Evolutionary conservation across 2,797 vertebrate genomes (phyloP).

Genomic region (Ctenosaura bakeri): DNA sequence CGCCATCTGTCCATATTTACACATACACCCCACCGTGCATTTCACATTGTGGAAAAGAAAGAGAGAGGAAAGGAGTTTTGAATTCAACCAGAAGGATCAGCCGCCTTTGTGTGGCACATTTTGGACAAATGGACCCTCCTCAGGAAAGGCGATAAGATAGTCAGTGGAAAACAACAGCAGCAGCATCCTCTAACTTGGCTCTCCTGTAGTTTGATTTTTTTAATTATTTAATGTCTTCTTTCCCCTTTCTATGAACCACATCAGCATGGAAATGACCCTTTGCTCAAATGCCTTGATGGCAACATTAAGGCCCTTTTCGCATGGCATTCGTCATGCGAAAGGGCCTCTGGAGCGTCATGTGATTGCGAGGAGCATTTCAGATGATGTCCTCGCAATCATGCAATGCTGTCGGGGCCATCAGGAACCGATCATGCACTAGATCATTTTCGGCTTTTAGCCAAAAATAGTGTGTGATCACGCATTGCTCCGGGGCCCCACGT

Average conservation of each 20-base stretch:
- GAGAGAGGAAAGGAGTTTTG: slow-evolving; percentile 62
- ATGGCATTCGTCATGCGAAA: no score
- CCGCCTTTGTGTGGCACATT: slow-evolving; percentile 52
- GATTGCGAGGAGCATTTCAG: no score
- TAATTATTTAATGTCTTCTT: not conserved
- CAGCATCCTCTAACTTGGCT: slow-evolving; percentile 41
- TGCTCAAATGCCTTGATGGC: slow-evolving; percentile 3
- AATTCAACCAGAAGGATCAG: slow-evolving; percentile 51
- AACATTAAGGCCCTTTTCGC: not conserved
- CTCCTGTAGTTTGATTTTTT: slow-evolving; percentile 21
- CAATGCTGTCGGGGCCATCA: no score
- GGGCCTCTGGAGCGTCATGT: no score
- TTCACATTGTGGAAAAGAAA: slow-evolving; percentile 68
- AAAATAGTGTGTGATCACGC: no score
- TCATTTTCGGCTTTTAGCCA: no score
- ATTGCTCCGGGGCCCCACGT: no score
- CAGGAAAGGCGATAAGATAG: not conserved
- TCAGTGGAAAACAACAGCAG: not conserved
- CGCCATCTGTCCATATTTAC: slow-evolving; percentile 83
- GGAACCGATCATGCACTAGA: no score
- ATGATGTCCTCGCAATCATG: no score
- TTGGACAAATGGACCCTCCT: slow-evolving; percentile 50
- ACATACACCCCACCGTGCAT: slow-evolving; percentile 60
- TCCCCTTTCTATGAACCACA: not conserved
- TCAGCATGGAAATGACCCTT: slow-evolving; percentile 18